Evolutionary conservation across 2,797 vertebrate species (phyloP).

Genomic region (Dallia pectoralis): DNA sequence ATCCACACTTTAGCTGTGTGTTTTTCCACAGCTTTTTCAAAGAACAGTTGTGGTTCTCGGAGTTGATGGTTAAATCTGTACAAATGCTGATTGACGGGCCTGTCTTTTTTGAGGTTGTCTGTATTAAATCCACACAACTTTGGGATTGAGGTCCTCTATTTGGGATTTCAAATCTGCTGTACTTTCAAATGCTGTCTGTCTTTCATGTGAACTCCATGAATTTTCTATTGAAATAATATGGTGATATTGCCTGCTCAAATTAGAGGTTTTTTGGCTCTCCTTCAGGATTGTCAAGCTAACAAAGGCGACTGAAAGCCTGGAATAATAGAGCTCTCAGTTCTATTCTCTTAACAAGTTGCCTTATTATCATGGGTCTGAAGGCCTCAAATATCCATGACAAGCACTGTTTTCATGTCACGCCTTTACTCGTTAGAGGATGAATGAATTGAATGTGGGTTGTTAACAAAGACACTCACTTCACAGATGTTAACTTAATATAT

Average conservation of each 20-base stretch:
- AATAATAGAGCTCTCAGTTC: constrained; percentile 36
- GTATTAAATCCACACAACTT: constrained; percentile 46
- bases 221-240: constrained; percentile 31
- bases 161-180: constrained; percentile 25
- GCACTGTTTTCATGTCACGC: constrained; percentile 8
- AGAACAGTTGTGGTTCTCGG: constrained; percentile 39
- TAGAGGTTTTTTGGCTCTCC: constrained; percentile 29
- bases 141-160: constrained; percentile 34
- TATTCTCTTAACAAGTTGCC: constrained; percentile 25
- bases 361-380: constrained; percentile 7
- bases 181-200: constrained; percentile 33
- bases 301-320: constrained; percentile 36
- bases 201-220: constrained; percentile 36
- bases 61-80: constrained; percentile 52
- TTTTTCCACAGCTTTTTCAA: constrained; percentile 54
- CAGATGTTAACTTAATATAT: background rate
- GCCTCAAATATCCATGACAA: constrained; percentile 20
- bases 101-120: constrained; percentile 41
- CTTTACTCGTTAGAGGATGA: background rate
- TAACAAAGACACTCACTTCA: background rate
- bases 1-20: constrained; percentile 52
- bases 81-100: constrained; percentile 62
- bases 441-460: background rate
- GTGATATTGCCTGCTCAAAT: constrained; percentile 32
- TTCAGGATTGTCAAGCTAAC: constrained; percentile 46